A percentile compares a stretch with the other conserved stretches of the same genome.
Conservation (phyloP, 2,888 invertebrate genomes). For the Nemotelus nigrinus region DNA sequence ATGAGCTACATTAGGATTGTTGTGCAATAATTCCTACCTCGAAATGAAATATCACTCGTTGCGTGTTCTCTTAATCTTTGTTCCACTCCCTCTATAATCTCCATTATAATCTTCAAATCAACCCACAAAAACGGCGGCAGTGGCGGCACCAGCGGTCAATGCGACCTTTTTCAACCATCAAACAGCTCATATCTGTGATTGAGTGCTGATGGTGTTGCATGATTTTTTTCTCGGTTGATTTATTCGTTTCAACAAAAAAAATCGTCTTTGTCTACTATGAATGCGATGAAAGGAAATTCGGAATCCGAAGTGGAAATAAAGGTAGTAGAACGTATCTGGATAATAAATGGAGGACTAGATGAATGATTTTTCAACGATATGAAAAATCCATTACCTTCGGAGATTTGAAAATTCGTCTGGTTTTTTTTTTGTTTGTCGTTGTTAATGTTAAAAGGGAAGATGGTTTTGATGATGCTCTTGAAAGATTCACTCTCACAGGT, state of each 20-base stretch:
- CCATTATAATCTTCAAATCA: conserved; percentile 18
- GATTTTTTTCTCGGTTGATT: too few relatives aligned
- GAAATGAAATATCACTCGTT: neutral
- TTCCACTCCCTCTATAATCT: neutral
- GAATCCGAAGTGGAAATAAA: too few relatives aligned
- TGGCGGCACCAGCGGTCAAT: too few relatives aligned
- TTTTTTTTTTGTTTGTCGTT: neutral
- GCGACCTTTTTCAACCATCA: too few relatives aligned
- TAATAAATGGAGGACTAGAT: neutral
- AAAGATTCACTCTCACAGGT: neutral
- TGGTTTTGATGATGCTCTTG: neutral
- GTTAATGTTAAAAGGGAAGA: neutral
- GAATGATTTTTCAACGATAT: conserved; percentile 21
- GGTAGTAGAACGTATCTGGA: neutral
- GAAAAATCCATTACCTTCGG: conserved; percentile 1
- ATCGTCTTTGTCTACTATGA: too few relatives aligned
- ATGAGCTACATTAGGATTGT: neutral
- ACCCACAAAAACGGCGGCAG: neutral
- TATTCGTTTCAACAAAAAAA: too few relatives aligned
- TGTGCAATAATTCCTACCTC: neutral
- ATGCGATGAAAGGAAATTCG: too few relatives aligned
- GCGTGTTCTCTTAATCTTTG: neutral
- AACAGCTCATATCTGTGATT: too few relatives aligned
- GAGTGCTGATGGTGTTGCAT: too few relatives aligned
- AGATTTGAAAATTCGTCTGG: neutral